Evolutionary conservation across 2,113 vertebrate species (phyloP).

Genomic region (Ariopsis seemanni): DNA sequence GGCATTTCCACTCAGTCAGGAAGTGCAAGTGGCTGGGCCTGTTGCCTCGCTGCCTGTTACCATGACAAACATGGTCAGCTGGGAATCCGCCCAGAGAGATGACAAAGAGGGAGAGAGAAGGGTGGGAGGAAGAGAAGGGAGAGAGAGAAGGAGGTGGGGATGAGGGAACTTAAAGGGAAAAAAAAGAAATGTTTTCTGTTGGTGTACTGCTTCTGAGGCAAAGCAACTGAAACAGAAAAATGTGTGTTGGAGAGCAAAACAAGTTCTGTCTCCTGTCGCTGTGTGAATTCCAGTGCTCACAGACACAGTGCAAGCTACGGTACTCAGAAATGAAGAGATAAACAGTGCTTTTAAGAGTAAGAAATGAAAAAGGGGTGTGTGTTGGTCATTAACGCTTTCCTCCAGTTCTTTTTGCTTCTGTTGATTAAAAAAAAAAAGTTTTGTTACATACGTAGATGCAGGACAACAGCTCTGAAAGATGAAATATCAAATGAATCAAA

Average conservation of each 20-base stretch:
- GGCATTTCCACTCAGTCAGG: conserved; percentile 66
- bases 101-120: conserved; percentile 62
- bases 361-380: not conserved
- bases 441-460: conserved; percentile 1
- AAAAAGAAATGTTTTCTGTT: conserved; percentile 17
- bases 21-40: conserved; percentile 73
- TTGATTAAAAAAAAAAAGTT: conserved; percentile 8
- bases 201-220: conserved; percentile 34
- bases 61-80: conserved; percentile 80
- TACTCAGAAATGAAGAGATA: conserved; percentile 5
- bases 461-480: conserved; percentile 7
- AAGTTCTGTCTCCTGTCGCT: conserved; percentile 27
- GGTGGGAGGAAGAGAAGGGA: conserved; percentile 20
- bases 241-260: conserved; percentile 39
- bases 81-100: conserved; percentile 78
- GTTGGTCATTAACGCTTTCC: not conserved
- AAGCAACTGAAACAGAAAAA: conserved; percentile 40
- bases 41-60: conserved; percentile 75
- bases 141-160: conserved; percentile 8
- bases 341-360: not conserved
- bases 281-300: conserved; percentile 41
- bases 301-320: not conserved
- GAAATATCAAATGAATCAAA: not conserved
- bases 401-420: conserved; percentile 5
- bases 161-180: conserved; percentile 45